Percentiles rank a stretch among this genome's conserved stretches.
Evolutionary conservation across 2,113 vertebrate species (phyloP).

Genomic region (Phylloscopus trochiloides): DNA sequence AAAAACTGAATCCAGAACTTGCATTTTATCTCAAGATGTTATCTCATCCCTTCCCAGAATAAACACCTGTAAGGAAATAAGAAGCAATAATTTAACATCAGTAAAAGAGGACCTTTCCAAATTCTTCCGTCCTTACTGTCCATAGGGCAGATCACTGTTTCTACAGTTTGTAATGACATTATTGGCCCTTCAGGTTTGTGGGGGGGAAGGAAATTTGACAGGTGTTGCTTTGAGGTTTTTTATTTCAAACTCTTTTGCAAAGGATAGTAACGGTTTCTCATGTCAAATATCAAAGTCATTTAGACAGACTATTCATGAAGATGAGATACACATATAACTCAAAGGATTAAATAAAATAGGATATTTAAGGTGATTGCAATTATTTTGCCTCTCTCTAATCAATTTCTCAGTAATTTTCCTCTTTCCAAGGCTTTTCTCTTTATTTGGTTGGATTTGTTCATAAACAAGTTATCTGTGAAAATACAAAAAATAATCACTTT

Average conservation of each 20-base stretch:
- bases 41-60: background rate
- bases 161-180: background rate
- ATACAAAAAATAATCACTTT: background rate
- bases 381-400: background rate
- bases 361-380: background rate
- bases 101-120: background rate
- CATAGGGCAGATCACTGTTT: background rate
- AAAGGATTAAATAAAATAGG: background rate
- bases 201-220: background rate
- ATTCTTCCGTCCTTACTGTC: background rate
- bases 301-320: background rate
- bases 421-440: background rate
- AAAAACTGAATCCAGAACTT: background rate
- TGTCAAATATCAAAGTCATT: background rate
- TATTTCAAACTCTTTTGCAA: background rate
- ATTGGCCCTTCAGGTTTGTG: background rate
- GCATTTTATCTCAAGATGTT: background rate
- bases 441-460: background rate
- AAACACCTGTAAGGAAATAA: background rate
- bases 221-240: background rate
- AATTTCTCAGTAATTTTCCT: background rate
- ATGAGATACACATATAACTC: background rate
- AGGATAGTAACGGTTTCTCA: background rate
- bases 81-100: background rate
- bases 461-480: background rate